Conservation (phyloP, 2,113 vertebrate species). For the Peucedramus taeniatus region DNA sequence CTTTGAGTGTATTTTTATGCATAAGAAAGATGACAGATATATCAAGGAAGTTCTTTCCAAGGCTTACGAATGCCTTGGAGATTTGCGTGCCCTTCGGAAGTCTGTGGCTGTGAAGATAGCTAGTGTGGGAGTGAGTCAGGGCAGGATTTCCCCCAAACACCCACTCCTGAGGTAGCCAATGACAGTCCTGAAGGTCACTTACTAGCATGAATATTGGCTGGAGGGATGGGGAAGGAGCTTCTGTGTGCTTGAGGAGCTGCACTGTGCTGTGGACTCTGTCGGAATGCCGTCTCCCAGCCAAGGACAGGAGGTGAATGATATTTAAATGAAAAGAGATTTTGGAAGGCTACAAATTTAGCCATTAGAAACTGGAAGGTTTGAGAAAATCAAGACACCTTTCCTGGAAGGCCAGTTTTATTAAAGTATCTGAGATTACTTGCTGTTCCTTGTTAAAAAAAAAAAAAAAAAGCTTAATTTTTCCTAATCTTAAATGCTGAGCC, state of each 20-base stretch:
- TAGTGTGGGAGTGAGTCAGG: conserved; percentile 33
- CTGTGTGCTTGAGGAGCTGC: neutral
- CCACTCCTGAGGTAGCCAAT: neutral
- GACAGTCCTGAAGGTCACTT: neutral
- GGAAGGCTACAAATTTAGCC: neutral
- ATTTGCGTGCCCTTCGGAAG: conserved; percentile 48
- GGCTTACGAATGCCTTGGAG: neutral
- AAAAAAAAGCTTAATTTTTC: neutral
- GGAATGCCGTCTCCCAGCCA: neutral
- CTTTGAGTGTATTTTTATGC: conserved; percentile 19
- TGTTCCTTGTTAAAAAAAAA: neutral
- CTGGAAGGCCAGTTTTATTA: neutral
- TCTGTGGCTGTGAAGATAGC: conserved; percentile 60
- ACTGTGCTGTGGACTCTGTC: fast-evolving
- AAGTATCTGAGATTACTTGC: neutral
- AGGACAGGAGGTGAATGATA: neutral
- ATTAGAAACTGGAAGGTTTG: neutral
- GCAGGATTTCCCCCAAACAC: conserved; percentile 26
- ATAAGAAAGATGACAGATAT: conserved; percentile 52
- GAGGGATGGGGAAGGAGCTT: neutral
- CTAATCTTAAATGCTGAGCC: neutral
- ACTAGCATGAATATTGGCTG: neutral
- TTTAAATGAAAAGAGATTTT: conserved; percentile 8
- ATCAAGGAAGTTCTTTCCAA: conserved; percentile 45
- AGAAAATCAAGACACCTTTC: neutral